Evolutionary conservation across 2,888 invertebrate species (phyloP), one percentile per base, ranked within the genome.

Genomic region (Aspidiotus rigidus): DNA sequence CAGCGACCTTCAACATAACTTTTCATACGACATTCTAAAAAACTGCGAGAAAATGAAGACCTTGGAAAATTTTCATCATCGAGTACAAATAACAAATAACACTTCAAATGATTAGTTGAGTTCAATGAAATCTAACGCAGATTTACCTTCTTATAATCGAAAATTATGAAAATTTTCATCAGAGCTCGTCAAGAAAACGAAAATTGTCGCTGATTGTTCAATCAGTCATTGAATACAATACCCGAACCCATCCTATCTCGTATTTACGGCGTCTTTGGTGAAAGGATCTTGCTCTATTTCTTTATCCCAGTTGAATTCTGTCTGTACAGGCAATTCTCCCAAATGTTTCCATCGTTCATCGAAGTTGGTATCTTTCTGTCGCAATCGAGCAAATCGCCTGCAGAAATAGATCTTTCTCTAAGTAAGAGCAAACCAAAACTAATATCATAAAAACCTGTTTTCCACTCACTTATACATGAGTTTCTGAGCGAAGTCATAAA

Each of bases 401-500:
- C 6, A 64, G 16, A 28, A n/a, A 16, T 56, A n/a, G 28, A 28
- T 28, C 28, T 3, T 28, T 28, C 28, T 28, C 5, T 28, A 3
- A 28, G 49, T 49, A 49, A 1, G 6, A 13, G 3, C n/a, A 49
- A 13, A 49, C 3, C 49, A 49, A 13, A 49, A 49, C 2, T 49
- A n/a, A 49, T 13, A 49, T 13, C n/a, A 13, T 2, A n/a, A 3
- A 3, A 49, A 49, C 10, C 6, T 2, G 3, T 56, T 56, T 17
- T 10, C 15, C 77, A 74, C 76, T 75, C 74, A 85, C 85, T 85
- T 83, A 75, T 89, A 87, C 79, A 97, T 87, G 73, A 97, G 83
- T 77, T 87, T 86, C 79, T 90, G 89, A 64, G 97, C 97, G 80
- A 89, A 98, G 73, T 89, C 86, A 78, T 98, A 99, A 69, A 99